Percentiles rank a stretch among this genome's conserved stretches.
Evolutionary conservation across 2,888 invertebrate genomes (phyloP).

Genomic region (Eledona agricola): DNA sequence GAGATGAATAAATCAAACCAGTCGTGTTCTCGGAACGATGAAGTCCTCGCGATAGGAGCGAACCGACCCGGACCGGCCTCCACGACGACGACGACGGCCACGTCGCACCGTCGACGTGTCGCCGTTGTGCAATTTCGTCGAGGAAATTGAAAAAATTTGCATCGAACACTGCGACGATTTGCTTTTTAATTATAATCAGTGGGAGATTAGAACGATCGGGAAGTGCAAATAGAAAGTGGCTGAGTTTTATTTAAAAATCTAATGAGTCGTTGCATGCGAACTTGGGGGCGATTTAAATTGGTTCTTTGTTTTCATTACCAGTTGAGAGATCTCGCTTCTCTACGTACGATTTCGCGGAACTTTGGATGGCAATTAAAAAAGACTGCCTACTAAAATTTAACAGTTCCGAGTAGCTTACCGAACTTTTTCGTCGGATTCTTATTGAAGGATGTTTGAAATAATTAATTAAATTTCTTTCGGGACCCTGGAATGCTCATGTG

Average conservation of each 20-base stretch:
- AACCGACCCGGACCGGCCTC: conserved; percentile 53
- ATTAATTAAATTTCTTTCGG: conserved; percentile 64
- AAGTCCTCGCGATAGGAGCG: conserved; percentile 51
- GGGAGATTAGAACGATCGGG: conserved; percentile 8
- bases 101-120: conserved; percentile 3
- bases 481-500: conserved; percentile 60
- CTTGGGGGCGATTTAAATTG: conserved; percentile 56
- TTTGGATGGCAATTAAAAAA: conserved; percentile 57
- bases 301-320: conserved; percentile 58
- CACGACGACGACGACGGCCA: conserved; percentile 21
- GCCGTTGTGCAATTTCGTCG: conserved; percentile 9
- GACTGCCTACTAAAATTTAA: conserved; percentile 57
- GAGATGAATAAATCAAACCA: conserved; percentile 57
- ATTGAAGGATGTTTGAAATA: conserved; percentile 63
- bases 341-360: conserved; percentile 53
- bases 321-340: conserved; percentile 36
- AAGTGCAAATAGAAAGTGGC: conserved; percentile 25
- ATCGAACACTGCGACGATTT: conserved; percentile 6
- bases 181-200: conserved; percentile 30
- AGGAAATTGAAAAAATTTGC: conserved; percentile 22
- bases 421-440: conserved; percentile 61
- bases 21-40: conserved; percentile 54
- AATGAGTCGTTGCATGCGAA: conserved; percentile 51
- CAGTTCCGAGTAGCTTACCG: conserved; percentile 62
- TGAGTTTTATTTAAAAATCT: conserved; percentile 34